Evolutionary conservation across 2,113 vertebrate species (phyloP).

Genomic region (Oreochromis niloticus): DNA sequence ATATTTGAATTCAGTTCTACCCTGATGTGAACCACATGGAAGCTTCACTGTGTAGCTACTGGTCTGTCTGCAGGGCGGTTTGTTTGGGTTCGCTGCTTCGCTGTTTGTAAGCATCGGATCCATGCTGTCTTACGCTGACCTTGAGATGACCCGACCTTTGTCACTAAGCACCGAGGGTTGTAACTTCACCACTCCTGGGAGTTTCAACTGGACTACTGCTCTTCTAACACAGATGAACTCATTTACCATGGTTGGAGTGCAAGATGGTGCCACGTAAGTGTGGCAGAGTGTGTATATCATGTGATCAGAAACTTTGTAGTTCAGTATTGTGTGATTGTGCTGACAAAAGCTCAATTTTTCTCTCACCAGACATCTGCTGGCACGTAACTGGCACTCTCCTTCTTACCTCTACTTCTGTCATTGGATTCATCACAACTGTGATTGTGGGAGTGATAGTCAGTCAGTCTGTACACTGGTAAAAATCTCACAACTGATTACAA

Average conservation of each 20-base stretch:
- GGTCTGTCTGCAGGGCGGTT: slow-evolving; percentile 60
- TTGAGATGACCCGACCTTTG: slow-evolving; percentile 55
- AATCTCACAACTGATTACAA: neutral
- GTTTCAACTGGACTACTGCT: slow-evolving; percentile 43
- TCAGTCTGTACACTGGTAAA: slow-evolving; percentile 71
- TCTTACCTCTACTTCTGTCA: slow-evolving; percentile 82
- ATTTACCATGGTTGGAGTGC: neutral
- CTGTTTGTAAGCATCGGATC: neutral
- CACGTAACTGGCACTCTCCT: slow-evolving; percentile 73
- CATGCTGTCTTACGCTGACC: slow-evolving; percentile 36
- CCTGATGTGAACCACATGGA: neutral
- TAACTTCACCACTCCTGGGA: slow-evolving; percentile 30
- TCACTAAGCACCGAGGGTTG: slow-evolving; percentile 63
- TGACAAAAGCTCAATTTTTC: neutral
- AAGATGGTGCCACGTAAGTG: slow-evolving; percentile 2
- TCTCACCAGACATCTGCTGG: slow-evolving; percentile 61
- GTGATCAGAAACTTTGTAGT: neutral
- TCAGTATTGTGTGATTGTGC: neutral
- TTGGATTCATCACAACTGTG: slow-evolving; percentile 75
- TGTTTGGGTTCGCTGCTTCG: neutral
- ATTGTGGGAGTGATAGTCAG: slow-evolving; percentile 67
- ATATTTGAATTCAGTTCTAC: neutral
- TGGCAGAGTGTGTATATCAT: neutral
- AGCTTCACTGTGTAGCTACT: neutral
- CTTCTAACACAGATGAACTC: neutral